phyloP scores from a whole-genome alignment of 92 coral and sea anemone species.

The Phenganax marumi region DNA sequence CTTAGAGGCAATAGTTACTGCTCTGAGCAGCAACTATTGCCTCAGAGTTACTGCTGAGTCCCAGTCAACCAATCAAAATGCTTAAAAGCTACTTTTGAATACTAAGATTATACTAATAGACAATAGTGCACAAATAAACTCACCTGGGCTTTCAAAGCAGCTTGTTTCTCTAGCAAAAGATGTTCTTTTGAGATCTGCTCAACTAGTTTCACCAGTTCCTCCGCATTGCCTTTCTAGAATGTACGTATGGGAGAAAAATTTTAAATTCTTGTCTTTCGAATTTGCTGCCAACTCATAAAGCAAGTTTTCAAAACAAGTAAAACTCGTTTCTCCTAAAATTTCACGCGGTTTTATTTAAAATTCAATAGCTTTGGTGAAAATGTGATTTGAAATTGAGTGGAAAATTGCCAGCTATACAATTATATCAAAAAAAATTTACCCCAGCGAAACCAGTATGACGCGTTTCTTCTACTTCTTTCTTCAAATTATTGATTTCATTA shows the following conservation, averaged over 20 bases:
- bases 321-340: no score
- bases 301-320: no score
- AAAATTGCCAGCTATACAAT: neutral
- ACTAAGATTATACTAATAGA: no score
- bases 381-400: neutral
- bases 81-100: no score
- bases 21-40: no score
- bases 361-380: no score
- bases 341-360: no score
- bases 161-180: constrained; percentile 78
- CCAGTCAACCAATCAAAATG: neutral
- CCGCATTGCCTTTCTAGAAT: constrained; percentile 72
- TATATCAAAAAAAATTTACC: neutral
- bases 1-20: no score
- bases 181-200: constrained; percentile 82
- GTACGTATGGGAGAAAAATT: no score
- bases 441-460: constrained; percentile 26
- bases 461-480: constrained; percentile 52
- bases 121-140: neutral
- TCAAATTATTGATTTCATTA: constrained; percentile 72
- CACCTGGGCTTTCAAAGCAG: constrained; percentile 54
- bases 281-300: no score
- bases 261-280: no score
- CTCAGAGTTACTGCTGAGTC: neutral
- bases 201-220: constrained; percentile 76